These are phyloP conservation scores for Drosophila barbarae DNA, from an alignment of 2,888 invertebrate species.

Conservation along the genomic window DNA sequence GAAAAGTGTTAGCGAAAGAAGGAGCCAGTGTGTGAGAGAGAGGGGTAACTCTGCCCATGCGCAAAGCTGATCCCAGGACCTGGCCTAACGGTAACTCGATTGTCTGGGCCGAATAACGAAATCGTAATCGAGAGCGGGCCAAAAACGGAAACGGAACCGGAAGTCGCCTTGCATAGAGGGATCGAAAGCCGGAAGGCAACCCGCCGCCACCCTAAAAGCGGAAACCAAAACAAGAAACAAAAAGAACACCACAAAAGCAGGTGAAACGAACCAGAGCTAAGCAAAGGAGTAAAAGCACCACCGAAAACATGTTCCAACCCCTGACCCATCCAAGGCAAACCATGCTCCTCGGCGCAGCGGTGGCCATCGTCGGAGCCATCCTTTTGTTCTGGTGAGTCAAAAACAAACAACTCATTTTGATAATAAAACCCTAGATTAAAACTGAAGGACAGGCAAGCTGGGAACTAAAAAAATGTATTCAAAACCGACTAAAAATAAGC, in stretches of 20 bases:
- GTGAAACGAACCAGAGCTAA: slow-evolving; percentile 1
- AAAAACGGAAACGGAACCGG: slow-evolving; percentile 6
- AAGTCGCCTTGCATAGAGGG: slow-evolving; percentile 2
- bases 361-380: slow-evolving; percentile 54
- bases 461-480: not conserved
- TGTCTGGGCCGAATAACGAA: slow-evolving; percentile 5
- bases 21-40: not conserved
- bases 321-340: slow-evolving; percentile 58
- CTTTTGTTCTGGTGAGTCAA: slow-evolving; percentile 72
- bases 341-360: slow-evolving; percentile 55
- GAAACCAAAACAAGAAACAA: not conserved
- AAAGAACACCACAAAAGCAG: slow-evolving; percentile 1
- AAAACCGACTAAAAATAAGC: not conserved
- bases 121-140: slow-evolving; percentile 2
- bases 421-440: not conserved
- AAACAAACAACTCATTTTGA: not conserved
- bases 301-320: slow-evolving; percentile 59
- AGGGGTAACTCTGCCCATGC: slow-evolving; percentile 27
- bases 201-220: slow-evolving; percentile 4
- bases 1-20: not conserved
- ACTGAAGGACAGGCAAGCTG: not conserved
- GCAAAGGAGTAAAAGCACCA: not conserved
- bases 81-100: slow-evolving; percentile 20
- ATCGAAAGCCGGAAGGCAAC: slow-evolving; percentile 5
- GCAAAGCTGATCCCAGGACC: slow-evolving; percentile 30